Base-by-base conservation (phyloP, 2,797 vertebrate species). In the Peromyscus eremicus region DNA sequence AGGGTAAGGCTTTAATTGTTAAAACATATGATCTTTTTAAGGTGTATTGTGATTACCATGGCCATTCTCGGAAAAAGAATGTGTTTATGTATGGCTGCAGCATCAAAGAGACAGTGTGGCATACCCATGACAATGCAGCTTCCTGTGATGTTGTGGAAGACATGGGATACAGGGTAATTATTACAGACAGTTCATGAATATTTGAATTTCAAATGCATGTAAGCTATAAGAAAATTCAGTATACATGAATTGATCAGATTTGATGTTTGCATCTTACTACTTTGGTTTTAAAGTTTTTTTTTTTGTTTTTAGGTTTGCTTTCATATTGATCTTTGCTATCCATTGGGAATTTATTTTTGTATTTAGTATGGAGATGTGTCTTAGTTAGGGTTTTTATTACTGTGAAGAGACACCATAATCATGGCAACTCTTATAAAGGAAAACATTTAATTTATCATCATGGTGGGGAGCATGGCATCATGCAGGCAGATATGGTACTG, bases 1-100 rank as follows among this genome's bases (percentile, higher is more conserved):
- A 97, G 29, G 96, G 91, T 96, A 98, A 98, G 98, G 55, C 55
- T 75, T 97, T 97, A 92, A 96, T 94, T 97, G 97, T 97, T 37
- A 14, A 86, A 97, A 93, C 92, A 3, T 80, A 5, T 95, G 5
- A 46, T 97, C 25, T 94, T 85, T 98, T 98, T 1, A 97, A 99
- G 99, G 99, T 99, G 80, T 99, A 99, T 98, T 99, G 99, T 34
- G 99, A 99, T 98, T 99, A 99, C 98, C 99, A 99, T 76, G 99
- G 99, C 90, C 99, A 99, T 98, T 99, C 99, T 90, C 99, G 99
- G 94, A 99, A 99, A 99, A 99, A 99, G 98, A 99, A 99, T 34
- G 99, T 99, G 0, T 99, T 99, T 96, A 99, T 99, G 99, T 99
- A 99, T 49, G 99, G 99, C 97, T 99, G 99, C 98, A 99, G 99